phyloP scores from a whole-genome alignment of 2,888 invertebrate genomes.

The Mesorhabditis spiculigera region DNA sequence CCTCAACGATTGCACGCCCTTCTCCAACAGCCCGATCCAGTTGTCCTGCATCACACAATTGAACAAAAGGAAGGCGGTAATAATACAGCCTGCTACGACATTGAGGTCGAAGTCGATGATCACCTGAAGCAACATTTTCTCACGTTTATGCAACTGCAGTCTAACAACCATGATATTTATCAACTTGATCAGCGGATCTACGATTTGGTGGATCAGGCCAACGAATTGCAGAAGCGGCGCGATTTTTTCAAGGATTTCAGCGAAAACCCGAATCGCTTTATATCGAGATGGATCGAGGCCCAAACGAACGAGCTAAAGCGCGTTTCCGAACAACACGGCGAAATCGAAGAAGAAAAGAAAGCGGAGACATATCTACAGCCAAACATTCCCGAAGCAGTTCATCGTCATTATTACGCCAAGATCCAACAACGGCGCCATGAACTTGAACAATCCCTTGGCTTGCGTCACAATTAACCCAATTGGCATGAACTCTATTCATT shows the following conservation, averaged over 20 bases:
- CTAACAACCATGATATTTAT: conserved; percentile 90
- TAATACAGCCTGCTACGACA: conserved; percentile 89
- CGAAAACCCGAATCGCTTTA: conserved; percentile 95
- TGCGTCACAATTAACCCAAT: conserved; percentile 65
- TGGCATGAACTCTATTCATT: background rate
- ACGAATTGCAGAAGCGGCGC: conserved; percentile 91
- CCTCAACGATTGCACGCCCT: conserved; percentile 88
- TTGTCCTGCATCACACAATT: conserved; percentile 97
- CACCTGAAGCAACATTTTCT: conserved; percentile 97
- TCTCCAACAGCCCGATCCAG: conserved; percentile 96
- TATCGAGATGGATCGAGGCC: conserved; percentile 68
- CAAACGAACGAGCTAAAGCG: background rate
- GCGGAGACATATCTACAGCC: conserved; percentile 1
- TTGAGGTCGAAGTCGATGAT: conserved; percentile 74
- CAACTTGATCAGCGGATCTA: conserved; percentile 89
- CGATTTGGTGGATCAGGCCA: conserved; percentile 95
- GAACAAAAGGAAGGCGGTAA: conserved; percentile 58
- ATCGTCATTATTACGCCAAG: conserved; percentile 74
- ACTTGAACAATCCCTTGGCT: conserved; percentile 83
- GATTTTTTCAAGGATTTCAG: conserved; percentile 98
- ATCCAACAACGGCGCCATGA: conserved; percentile 90
- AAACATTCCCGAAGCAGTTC: background rate
- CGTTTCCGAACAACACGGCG: background rate
- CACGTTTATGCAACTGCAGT: conserved; percentile 87
- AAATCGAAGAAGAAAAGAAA: background rate